Evolutionary conservation across 2,113 vertebrate genomes (phyloP), one percentile per base, ranked within the genome.

Genomic region (Andinoacara biseriatus): DNA sequence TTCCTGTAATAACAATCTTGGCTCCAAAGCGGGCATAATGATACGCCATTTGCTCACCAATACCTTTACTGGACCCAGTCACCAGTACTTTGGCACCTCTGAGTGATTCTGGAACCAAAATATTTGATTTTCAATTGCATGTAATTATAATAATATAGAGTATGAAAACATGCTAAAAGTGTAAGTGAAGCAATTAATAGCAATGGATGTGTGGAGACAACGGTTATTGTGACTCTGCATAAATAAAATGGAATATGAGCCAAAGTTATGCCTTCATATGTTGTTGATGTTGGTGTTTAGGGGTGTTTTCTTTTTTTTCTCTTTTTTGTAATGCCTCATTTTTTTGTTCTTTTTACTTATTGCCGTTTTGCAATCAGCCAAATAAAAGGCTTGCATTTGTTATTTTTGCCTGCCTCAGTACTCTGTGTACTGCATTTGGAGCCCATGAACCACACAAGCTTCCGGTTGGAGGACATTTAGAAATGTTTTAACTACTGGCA

Each of bases 41-140:
- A 85, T 97, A 97, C 0, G 96, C 97, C 81, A 97, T 92, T 92
- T 98, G 96, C 86, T 98, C 96, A 2, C 97, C 97, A 3, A 98
- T 96, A 2, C 97, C 97, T 8, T 94, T 94, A 40, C 96, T 98
- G 88, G 97, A 96, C 33, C 97, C 96, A 0, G 96, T 97, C 90
- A 98, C 93, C 26, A 97, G 87, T 3, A 98, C 95, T 0, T 93
- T 93, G 61, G 95, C 94, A 8, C 96, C 96, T 69, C 89, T 93
- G 75, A 98, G 93, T 38, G 91, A 94, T 40, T 95, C 97, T 97
- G 87, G 22, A 72, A 82, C 18, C 76, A 59, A 84, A 13, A 9
- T 1, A 24, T 20, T 5, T 2, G 9, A n/a, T 49, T 63, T 6
- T 80, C 13, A 46, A 52, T 49, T 46, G 29, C 10, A 26, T 29